Evolutionary conservation across 2,888 invertebrate species (phyloP), one percentile per base, ranked within the genome.

Genomic region (Seira musarum): DNA sequence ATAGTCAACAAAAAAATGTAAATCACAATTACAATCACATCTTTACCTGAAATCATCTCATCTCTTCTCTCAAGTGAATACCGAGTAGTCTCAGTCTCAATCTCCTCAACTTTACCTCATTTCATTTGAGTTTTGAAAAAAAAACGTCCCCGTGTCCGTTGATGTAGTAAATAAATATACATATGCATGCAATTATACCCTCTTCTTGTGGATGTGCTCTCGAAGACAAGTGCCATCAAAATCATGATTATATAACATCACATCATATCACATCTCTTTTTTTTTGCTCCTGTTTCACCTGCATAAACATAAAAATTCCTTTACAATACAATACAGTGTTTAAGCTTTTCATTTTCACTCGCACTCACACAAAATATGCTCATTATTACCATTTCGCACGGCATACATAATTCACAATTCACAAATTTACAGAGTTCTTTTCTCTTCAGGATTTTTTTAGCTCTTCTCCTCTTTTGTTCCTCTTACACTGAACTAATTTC

Each of bases 381-480:
- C 60, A 40, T 76, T 76, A 76, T 76, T 76, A 63, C 69, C 70
- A 70, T 77, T 78, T 71, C 67, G 70, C 70, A 71, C 67, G 78
- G 70, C 65, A 71, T 77, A 77, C 64, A 64, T 76, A 70, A 77
- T n/a, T n/a, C n/a, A n/a, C n/a, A n/a, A n/a, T n/a, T n/a, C n/a
- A n/a, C n/a, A n/a, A n/a, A n/a, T n/a, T n/a, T n/a, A n/a, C n/a
- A n/a, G n/a, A n/a, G n/a, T n/a, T n/a, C n/a, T 65, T 76, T 76
- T 40, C 13, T 40, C 40, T 5, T 40, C 40, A 40, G 13, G 40
- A 8, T 13, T 40, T 13, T 40, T 40, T 40, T 40, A 5, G 5
- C 40, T 13, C 40, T 40, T 40, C 13, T 40, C 40, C 6, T 40
- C 13, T 40, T 40, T 40, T n/a, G 6, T 40, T 13, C 40, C 40